Percentiles rank a stretch among this genome's conserved stretches.
Conservation (phyloP, 35 echinoderm and acorn worm species). For the Patiria miniata region DNA sequence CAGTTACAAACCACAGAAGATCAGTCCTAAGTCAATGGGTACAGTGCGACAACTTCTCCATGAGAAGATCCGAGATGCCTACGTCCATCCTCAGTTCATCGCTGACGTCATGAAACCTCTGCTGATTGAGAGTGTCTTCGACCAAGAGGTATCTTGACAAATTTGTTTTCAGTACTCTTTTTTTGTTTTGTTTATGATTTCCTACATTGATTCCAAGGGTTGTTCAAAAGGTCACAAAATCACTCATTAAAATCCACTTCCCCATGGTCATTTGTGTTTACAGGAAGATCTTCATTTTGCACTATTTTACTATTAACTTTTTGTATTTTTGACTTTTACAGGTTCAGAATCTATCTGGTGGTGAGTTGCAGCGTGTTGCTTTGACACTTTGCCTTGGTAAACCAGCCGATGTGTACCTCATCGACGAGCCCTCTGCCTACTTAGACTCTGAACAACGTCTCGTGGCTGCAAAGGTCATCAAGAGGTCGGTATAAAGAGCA, state of each 20-base stretch:
- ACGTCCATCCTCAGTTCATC: slow-evolving; percentile 94
- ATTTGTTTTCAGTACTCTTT: no score
- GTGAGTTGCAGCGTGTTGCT: slow-evolving; percentile 96
- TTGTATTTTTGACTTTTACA: slow-evolving; percentile 37
- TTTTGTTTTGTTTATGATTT: no score
- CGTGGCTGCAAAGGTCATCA: slow-evolving; percentile 97
- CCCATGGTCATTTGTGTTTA: no score
- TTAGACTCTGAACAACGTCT: slow-evolving; percentile 99
- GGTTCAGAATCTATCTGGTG: slow-evolving; percentile 97
- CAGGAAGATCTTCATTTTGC: no score
- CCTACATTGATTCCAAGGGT: no score
- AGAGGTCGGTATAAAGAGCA: slow-evolving; percentile 75
- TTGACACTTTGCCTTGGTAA: slow-evolving; percentile 91
- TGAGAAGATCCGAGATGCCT: slow-evolving; percentile 92
- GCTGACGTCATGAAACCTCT: slow-evolving; percentile 94
- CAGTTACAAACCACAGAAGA: slow-evolving; percentile 99
- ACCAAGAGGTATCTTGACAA: slow-evolving; percentile 77
- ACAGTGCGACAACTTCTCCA: slow-evolving; percentile 80
- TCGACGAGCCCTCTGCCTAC: slow-evolving; percentile 97
- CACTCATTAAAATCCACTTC: no score
- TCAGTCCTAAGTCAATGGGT: slow-evolving; percentile 92
- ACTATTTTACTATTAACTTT: no score
- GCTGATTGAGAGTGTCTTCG: slow-evolving; percentile 77
- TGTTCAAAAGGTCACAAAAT: no score
- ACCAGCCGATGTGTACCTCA: slow-evolving; percentile 96